These are phyloP conservation scores for Potorous gilbertii DNA, from an alignment of 2,797 vertebrate species.

Conservation along the genomic window DNA sequence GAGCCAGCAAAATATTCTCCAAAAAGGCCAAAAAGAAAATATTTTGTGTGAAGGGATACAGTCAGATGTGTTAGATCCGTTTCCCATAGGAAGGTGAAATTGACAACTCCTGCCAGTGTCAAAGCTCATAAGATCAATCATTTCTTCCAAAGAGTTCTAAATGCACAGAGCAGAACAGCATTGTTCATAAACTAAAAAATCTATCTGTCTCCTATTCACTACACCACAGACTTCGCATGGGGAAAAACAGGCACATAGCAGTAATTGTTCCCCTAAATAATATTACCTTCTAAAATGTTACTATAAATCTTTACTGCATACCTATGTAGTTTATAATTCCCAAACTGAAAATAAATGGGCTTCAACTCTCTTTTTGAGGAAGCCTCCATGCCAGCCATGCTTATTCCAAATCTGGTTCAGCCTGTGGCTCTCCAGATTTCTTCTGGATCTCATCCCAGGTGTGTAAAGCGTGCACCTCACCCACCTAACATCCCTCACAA, in stretches of 20 bases:
- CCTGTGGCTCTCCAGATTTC: neutral
- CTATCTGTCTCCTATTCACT: neutral
- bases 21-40: neutral
- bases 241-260: neutral
- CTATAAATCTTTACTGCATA: neutral
- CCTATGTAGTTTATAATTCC: neutral
- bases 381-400: neutral
- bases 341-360: neutral
- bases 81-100: neutral
- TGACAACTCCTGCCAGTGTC: neutral
- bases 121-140: neutral
- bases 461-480: neutral
- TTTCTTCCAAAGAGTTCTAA: constrained; percentile 39
- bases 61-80: neutral
- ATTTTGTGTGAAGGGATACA: neutral
- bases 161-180: neutral
- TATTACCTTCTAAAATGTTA: neutral
- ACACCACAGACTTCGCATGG: constrained; percentile 21
- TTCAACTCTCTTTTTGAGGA: neutral
- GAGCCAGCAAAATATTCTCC: neutral
- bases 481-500: neutral
- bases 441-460: neutral
- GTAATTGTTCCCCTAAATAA: neutral
- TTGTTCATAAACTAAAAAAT: constrained; percentile 29
- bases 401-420: neutral